phyloP scores from a whole-genome alignment of 2,888 invertebrate species.

The Atrina japonica region DNA sequence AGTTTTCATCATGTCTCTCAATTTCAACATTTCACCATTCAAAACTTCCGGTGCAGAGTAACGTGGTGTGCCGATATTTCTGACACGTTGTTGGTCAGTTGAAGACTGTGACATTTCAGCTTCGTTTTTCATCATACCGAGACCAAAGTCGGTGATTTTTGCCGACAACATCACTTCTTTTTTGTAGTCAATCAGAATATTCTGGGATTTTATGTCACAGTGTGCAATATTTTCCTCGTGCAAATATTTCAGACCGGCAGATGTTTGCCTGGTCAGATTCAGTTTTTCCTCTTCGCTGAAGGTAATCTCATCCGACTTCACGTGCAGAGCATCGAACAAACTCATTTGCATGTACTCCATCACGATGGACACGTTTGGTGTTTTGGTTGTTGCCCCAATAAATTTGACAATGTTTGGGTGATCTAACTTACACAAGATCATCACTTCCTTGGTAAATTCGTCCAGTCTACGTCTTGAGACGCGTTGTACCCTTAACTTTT shows the following conservation, averaged over 20 bases:
- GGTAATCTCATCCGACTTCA: slow-evolving; percentile 28
- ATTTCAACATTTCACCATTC: slow-evolving; percentile 42
- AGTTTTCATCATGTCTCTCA: slow-evolving; percentile 40
- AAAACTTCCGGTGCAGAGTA: slow-evolving; percentile 55
- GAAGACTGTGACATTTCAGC: slow-evolving; percentile 36
- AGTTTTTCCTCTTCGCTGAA: slow-evolving; percentile 49
- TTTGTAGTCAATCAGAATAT: slow-evolving; percentile 49
- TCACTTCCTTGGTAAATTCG: slow-evolving; percentile 47
- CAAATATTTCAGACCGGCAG: slow-evolving; percentile 47
- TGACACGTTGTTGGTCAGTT: slow-evolving; percentile 16
- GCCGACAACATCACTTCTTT: slow-evolving; percentile 29
- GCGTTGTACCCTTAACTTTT: slow-evolving; percentile 44
- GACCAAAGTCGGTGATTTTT: slow-evolving; percentile 59
- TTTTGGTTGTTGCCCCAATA: slow-evolving; percentile 47
- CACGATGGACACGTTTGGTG: slow-evolving; percentile 47
- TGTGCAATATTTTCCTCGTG: slow-evolving; percentile 51
- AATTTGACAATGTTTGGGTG: slow-evolving; percentile 52
- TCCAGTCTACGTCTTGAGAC: slow-evolving; percentile 41
- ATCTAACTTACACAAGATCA: slow-evolving; percentile 39
- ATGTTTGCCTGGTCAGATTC: slow-evolving; percentile 42
- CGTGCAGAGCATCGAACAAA: slow-evolving; percentile 48
- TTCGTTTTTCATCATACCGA: slow-evolving; percentile 54
- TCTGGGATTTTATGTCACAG: slow-evolving; percentile 57
- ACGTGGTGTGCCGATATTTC: slow-evolving; percentile 49
- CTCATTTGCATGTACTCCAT: slow-evolving; percentile 57